A percentile compares a stretch with the other conserved stretches of the same genome.
These are phyloP conservation scores for Sparus aurata DNA, from an alignment of 2,797 vertebrate genomes.

Conservation along the genomic window DNA sequence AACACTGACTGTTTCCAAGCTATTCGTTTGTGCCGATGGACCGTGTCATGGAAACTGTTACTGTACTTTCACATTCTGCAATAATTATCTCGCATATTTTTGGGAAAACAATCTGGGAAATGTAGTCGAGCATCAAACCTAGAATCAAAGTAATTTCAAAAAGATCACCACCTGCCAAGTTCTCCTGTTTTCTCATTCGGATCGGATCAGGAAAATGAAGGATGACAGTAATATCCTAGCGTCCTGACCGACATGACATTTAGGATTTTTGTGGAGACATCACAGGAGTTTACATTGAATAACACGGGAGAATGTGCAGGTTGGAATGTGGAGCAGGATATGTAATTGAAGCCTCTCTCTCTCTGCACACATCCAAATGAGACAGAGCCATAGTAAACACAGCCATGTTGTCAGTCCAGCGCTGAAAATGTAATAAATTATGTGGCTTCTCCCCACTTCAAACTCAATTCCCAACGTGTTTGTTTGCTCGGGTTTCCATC, in stretches of 20 bases:
- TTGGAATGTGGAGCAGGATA: slow-evolving; percentile 26
- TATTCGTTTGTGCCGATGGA: slow-evolving; percentile 49
- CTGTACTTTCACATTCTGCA: slow-evolving; percentile 33
- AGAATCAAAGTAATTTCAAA: neutral
- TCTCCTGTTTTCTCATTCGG: neutral
- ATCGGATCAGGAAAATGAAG: neutral
- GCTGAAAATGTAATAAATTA: slow-evolving; percentile 62
- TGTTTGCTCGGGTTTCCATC: slow-evolving; percentile 67
- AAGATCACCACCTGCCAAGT: neutral
- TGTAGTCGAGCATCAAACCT: neutral
- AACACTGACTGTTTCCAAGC: slow-evolving; percentile 57
- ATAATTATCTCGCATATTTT: slow-evolving; percentile 33
- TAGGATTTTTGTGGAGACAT: neutral
- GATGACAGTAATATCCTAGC: neutral
- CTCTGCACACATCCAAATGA: slow-evolving; percentile 43
- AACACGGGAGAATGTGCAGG: slow-evolving; percentile 20
- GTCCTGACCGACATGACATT: slow-evolving; percentile 3
- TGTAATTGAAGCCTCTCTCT: slow-evolving; percentile 24
- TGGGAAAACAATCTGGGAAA: slow-evolving; percentile 41
- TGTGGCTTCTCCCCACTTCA: slow-evolving; percentile 72
- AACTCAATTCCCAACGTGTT: slow-evolving; percentile 72
- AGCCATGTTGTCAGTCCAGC: slow-evolving; percentile 48
- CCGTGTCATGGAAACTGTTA: slow-evolving; percentile 60
- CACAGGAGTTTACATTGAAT: slow-evolving; percentile 8
- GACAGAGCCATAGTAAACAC: slow-evolving; percentile 54